Conservation (phyloP, 2,797 vertebrate species). For the Tragelaphus eurycerus region DNA sequence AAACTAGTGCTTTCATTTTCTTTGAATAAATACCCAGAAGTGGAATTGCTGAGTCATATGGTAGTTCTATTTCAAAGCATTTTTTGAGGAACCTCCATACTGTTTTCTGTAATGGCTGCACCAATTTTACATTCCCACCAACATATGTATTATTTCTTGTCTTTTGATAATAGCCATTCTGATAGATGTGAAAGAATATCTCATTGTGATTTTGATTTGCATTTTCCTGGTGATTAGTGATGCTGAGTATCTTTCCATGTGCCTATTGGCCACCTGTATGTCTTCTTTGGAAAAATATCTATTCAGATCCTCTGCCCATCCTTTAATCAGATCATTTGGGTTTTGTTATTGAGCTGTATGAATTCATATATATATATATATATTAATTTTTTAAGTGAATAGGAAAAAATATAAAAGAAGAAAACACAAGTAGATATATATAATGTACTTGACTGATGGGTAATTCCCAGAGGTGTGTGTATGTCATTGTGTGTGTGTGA, state of each 20-base stretch:
- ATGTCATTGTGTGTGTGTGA: not conserved
- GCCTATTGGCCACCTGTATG: not conserved
- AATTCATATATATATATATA: not conserved
- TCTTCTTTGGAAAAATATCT: not conserved
- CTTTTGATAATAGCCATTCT: not conserved
- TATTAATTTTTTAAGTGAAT: not conserved
- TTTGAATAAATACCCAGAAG: not conserved
- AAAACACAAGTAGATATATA: not conserved
- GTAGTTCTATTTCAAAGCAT: not conserved
- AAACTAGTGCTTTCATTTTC: not conserved
- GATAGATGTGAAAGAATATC: not conserved
- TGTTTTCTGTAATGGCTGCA: not conserved
- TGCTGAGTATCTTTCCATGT: not conserved
- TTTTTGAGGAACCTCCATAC: not conserved
- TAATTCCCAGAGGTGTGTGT: not conserved
- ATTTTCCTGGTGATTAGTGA: not conserved
- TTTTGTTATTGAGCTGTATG: not conserved
- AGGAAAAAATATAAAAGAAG: not conserved
- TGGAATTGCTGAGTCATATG: not conserved
- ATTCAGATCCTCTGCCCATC: not conserved
- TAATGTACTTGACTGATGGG: not conserved
- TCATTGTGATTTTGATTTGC: not conserved
- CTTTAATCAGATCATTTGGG: not conserved
- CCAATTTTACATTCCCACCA: not conserved
- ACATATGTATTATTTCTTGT: not conserved